phyloP scores from a whole-genome alignment of 1,140 invertebrate genomes.

The Euwallacea fornicatus region DNA sequence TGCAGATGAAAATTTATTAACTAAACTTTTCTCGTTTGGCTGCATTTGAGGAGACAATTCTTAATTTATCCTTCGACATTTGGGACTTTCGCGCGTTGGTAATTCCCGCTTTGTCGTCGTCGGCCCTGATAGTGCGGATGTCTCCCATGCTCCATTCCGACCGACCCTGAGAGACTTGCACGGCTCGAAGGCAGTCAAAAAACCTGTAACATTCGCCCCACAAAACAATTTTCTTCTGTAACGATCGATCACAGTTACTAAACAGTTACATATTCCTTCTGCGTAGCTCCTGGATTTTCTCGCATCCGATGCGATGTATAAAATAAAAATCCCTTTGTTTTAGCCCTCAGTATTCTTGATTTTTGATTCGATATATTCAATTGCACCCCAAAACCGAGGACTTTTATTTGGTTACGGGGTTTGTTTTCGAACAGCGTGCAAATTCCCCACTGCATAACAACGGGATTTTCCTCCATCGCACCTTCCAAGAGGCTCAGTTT shows the following conservation, averaged over 20 bases:
- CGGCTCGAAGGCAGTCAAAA: too few species aligned
- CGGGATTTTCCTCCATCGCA: neutral
- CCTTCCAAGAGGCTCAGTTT: neutral
- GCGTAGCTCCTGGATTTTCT: constrained; percentile 2
- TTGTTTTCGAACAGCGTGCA: constrained; percentile 4
- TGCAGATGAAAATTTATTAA: too few species aligned
- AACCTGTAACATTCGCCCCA: neutral
- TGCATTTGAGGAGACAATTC: too few species aligned
- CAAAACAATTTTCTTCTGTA: neutral
- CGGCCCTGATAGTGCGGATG: too few species aligned
- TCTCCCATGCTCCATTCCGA: too few species aligned
- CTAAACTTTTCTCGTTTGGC: too few species aligned
- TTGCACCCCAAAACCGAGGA: constrained; percentile 1
- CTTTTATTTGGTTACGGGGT: constrained; percentile 9
- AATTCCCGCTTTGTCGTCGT: too few species aligned
- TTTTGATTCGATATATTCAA: constrained; percentile 16
- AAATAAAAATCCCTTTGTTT: constrained; percentile 9
- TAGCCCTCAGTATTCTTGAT: constrained; percentile 10
- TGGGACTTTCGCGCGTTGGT: too few species aligned
- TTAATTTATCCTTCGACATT: too few species aligned
- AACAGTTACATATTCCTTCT: constrained; percentile 1
- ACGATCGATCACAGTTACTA: constrained; percentile 3
- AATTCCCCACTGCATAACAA: neutral
- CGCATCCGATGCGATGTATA: constrained; percentile 1
- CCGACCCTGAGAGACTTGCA: too few species aligned